These are phyloP conservation scores for Megaustenia siamemsis DNA, from an alignment of 2,888 invertebrate species.

Conservation along the genomic window DNA sequence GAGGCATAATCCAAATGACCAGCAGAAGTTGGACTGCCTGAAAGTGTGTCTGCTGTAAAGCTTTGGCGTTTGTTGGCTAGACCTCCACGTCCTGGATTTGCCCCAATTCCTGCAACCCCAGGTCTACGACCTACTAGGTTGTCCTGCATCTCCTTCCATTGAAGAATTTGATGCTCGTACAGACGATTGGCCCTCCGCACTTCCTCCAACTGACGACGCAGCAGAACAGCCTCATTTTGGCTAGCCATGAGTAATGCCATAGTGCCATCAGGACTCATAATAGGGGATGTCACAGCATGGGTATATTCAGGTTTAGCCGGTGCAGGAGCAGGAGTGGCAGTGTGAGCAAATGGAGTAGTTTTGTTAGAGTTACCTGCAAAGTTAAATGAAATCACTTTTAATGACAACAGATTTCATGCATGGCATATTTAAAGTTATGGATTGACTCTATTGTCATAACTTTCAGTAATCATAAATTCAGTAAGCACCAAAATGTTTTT, in stretches of 20 bases:
- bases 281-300: constrained; percentile 47
- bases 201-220: constrained; percentile 57
- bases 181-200: constrained; percentile 56
- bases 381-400: background rate
- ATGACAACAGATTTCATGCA: background rate
- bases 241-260: constrained; percentile 56
- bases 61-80: constrained; percentile 18
- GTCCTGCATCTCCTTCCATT: constrained; percentile 52
- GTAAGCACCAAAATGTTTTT: no score
- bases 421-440: no score
- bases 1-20: background rate
- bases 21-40: constrained; percentile 12
- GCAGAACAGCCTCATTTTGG: constrained; percentile 56
- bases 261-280: constrained; percentile 50
- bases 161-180: constrained; percentile 56
- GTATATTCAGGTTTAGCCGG: constrained; percentile 11
- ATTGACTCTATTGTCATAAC: no score
- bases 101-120: constrained; percentile 37
- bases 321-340: constrained; percentile 38
- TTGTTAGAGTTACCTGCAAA: constrained; percentile 35
- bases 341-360: background rate
- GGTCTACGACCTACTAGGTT: constrained; percentile 7
- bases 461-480: no score
- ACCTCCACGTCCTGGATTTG: background rate
- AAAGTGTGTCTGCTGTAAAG: constrained; percentile 24